Evolutionary conservation across 53 echinoderm and acorn worm species (phyloP), one percentile per base, ranked within the genome.

Genomic region (Actinopyga echinites): DNA sequence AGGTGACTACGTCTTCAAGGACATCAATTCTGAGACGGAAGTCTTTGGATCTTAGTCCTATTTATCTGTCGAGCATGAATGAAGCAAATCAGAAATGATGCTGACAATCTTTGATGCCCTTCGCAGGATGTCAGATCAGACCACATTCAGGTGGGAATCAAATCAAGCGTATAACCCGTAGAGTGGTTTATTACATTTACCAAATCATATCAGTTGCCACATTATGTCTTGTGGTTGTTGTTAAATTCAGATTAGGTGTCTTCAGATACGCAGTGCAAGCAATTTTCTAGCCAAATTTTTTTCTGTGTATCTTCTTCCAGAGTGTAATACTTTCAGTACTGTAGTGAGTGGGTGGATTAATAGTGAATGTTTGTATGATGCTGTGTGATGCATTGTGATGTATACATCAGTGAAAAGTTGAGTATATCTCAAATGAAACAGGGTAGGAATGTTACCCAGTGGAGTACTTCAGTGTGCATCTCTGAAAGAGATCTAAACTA

Each of bases 1-100:
- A 68, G 97, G 97, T 49, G 88, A 92, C 4, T 97, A 94, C 19
- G 97, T 90, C 69, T 97, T 88, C 90, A 97, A 97, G 64, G 82
- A 88, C 40, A 97, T 97, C 26, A 87, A 91, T 68, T 65, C 86
- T 10, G 94, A 97, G 57, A 97, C 97, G 0, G 67, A 92, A 1
- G 92, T 92, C 73, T 97, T 90, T 89, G 97, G 97, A 5, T 97
- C 97, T 42, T 95, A 89, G 21, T 35, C 32, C 25, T 49, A 7
- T 23, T 31, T 49, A 17, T 0, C 62, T 12, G 28, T 25, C 2
- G 62, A 29, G 15, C n/a, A 25, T 62, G 15, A 23, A 25, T 62
- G 28, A 25, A 30, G 26, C 62, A 1, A 49, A 49, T 15, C 49
- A 17, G 13, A 49, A 49, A 1, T 49, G 49, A 49, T 49, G 49